Percentiles rank a stretch among this genome's conserved stretches.
These are phyloP conservation scores for Raja brachyura DNA, from an alignment of 2,113 vertebrate species.

Conservation along the genomic window DNA sequence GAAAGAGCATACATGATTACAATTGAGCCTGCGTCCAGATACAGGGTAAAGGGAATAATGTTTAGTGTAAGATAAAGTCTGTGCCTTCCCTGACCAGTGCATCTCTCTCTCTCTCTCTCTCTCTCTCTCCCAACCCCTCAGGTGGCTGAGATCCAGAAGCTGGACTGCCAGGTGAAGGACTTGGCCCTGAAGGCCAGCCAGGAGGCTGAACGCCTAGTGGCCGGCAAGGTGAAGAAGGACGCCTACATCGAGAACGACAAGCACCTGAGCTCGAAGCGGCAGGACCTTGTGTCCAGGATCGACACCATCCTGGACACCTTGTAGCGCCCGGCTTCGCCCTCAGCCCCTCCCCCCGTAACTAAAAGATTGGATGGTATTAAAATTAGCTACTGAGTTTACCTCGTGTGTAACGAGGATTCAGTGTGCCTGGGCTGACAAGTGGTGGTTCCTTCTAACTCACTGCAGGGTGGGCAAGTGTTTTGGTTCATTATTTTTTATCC, in stretches of 20 bases:
- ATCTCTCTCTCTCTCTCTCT: too few species aligned
- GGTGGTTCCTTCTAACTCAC: not conserved
- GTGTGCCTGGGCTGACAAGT: not conserved
- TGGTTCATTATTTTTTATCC: not conserved
- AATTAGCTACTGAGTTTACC: not conserved
- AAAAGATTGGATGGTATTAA: not conserved
- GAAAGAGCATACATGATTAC: too few species aligned
- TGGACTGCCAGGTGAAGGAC: slow-evolving; percentile 88
- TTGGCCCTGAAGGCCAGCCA: slow-evolving; percentile 80
- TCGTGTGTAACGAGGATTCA: not conserved
- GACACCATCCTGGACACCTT: slow-evolving; percentile 89
- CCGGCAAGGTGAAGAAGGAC: slow-evolving; percentile 93
- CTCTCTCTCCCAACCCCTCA: slow-evolving; percentile 38
- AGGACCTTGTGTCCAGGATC: slow-evolving; percentile 83
- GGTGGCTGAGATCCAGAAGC: slow-evolving; percentile 89
- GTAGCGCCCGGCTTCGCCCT: slow-evolving; percentile 51
- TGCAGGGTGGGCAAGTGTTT: not conserved
- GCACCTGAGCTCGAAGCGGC: slow-evolving; percentile 72
- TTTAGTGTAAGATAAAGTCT: too few species aligned
- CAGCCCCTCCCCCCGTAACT: not conserved
- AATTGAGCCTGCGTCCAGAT: too few species aligned
- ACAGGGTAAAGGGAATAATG: too few species aligned
- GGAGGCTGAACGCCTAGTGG: slow-evolving; percentile 88
- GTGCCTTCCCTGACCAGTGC: too few species aligned
- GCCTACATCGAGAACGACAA: slow-evolving; percentile 87